phyloP scores from a whole-genome alignment of 2,113 vertebrate species.

The Lichenostomus cassidix region DNA sequence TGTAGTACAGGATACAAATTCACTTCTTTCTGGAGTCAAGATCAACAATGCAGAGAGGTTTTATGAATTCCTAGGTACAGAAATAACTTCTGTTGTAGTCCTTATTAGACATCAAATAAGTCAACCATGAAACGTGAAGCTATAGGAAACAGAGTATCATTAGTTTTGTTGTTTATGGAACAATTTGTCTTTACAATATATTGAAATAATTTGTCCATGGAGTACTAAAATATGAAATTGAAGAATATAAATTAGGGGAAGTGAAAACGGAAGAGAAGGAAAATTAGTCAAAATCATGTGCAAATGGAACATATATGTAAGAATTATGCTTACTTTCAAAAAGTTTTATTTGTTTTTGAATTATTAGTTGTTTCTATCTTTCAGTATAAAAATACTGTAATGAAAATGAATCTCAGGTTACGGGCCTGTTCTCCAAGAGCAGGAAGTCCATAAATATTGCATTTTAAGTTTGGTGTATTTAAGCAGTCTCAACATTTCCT shows the following conservation, averaged over 20 bases:
- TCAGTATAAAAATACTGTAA: background rate
- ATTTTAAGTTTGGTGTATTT: background rate
- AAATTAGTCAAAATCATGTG: background rate
- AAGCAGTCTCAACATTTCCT: background rate
- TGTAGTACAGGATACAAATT: background rate
- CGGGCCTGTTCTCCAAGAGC: background rate
- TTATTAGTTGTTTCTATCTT: background rate
- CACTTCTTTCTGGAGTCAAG: background rate
- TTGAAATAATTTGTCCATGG: slow-evolving; percentile 7
- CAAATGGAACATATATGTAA: background rate
- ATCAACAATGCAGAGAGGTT: background rate
- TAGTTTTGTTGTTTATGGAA: background rate
- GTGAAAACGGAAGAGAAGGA: background rate
- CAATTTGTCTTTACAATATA: background rate
- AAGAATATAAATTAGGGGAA: background rate
- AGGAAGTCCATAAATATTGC: background rate
- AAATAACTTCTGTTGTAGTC: background rate
- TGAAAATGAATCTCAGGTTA: background rate
- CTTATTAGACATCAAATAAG: background rate
- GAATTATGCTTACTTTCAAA: background rate
- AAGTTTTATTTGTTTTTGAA: background rate
- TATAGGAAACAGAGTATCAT: background rate
- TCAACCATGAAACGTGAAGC: background rate
- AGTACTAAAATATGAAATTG: background rate
- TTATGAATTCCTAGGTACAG: background rate